Evolutionary conservation across 1,140 invertebrate genomes (phyloP), one percentile per base, ranked within the genome.

Genomic region (Nixonia krombeini): DNA sequence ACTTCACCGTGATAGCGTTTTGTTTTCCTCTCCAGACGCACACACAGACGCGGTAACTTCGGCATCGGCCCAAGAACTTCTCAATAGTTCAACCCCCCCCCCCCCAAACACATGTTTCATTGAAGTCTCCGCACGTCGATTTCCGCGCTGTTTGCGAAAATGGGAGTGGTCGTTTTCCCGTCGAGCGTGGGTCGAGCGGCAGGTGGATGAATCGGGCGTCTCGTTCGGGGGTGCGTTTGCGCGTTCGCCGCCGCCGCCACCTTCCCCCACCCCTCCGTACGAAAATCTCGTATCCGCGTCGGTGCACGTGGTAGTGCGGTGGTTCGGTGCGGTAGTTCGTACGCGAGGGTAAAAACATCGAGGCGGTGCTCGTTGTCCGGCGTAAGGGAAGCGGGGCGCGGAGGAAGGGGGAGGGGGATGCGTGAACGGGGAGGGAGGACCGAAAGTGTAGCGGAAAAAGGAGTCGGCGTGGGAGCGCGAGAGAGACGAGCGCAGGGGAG

Each of bases 401-500:
- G 45, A 42, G 61, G 31, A 21, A n/a, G 41, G 18, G n/a, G 45
- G 26, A 21, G 65, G 23, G 72, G 15, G 46, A 18, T 18, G 31
- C 46, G 16, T 8, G 46, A 25, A 17, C 40, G 23, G 18, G 29
- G 46, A 9, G 31, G 37, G 18, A 15, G 31, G 16, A 15, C 33
- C 25, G 18, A 45, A 44, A 44, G 42, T 28, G n/a, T 45, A 21
- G 37, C 17, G 37, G 37, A 40, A 40, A 40, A 40, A 63, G 67
- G n/a, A n/a, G n/a, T n/a, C n/a, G n/a, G n/a, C n/a, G n/a, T n/a
- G n/a, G 49, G 53, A 41, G 50, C 37, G 49, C 59, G 35, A 17
- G 45, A 59, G 50, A 70, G 49, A 53, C 50, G 29, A 25, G 42
- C 42, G 35, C 40, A 52, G 67, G 55, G 38, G 46, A 17, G 28